phyloP scores from a whole-genome alignment of 1,140 invertebrate genomes.

The Danaus melanippus region DNA sequence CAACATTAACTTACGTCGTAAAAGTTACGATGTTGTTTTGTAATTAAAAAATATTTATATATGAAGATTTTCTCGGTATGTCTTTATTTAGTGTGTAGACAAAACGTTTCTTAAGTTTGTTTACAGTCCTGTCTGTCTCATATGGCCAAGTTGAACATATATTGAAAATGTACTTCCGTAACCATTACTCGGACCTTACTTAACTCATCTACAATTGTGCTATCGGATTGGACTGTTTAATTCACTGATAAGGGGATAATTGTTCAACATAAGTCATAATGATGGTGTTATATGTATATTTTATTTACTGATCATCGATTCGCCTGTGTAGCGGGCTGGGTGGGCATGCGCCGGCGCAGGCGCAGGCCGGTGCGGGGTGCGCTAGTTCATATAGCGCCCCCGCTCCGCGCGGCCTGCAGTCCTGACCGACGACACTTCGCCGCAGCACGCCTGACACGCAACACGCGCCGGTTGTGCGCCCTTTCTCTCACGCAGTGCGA shows the following conservation, averaged over 20 bases:
- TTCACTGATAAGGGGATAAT: too few relatives aligned
- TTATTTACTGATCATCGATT: constrained; percentile 10
- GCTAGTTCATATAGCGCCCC: constrained; percentile 54
- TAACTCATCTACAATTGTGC: too few relatives aligned
- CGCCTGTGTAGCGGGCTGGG: too few relatives aligned
- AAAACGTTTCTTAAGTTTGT: too few relatives aligned
- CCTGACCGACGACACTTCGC: constrained; percentile 41
- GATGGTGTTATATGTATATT: constrained; percentile 12
- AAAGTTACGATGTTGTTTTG: too few relatives aligned
- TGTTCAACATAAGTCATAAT: too few relatives aligned
- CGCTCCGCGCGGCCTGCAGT: constrained; percentile 65
- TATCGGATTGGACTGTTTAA: too few relatives aligned
- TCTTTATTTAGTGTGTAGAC: too few relatives aligned
- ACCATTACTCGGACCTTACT: background rate
- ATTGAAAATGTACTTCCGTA: background rate
- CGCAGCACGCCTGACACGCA: constrained; percentile 40
- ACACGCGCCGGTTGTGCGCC: constrained; percentile 48
- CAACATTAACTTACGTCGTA: too few relatives aligned
- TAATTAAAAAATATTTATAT: too few relatives aligned
- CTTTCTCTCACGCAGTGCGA: constrained; percentile 67
- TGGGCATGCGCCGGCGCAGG: constrained; percentile 9
- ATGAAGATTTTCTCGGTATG: too few relatives aligned
- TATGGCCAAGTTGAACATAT: background rate
- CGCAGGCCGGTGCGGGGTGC: constrained; percentile 36
- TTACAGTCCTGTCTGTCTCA: background rate